Evolutionary conservation across 2,888 invertebrate species (phyloP).

Genomic region (Cosmopolites sordidus): DNA sequence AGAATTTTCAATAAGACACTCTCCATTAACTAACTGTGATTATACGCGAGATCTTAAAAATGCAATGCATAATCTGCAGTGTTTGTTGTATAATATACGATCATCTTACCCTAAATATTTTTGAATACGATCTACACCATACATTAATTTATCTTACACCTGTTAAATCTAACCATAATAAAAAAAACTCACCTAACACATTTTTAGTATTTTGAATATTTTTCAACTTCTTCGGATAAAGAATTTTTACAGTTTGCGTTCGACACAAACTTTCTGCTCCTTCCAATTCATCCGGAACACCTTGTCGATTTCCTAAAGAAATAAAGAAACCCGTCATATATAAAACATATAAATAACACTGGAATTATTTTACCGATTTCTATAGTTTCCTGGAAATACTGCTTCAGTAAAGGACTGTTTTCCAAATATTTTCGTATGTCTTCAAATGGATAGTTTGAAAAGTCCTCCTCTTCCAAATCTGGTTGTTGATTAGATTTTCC

Average conservation of each 20-base stretch:
- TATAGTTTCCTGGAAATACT: slow-evolving; percentile 10
- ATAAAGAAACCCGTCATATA: too few relatives aligned
- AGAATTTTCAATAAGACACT: too few relatives aligned
- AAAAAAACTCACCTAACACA: background rate
- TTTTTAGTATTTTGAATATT: slow-evolving; percentile 13
- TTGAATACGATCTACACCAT: too few relatives aligned
- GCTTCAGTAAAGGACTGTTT: slow-evolving; percentile 7
- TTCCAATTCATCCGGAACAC: background rate
- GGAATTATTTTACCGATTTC: slow-evolving; percentile 8
- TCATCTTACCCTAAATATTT: too few relatives aligned
- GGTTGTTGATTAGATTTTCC: too few relatives aligned
- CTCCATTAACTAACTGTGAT: too few relatives aligned
- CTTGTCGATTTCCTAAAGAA: slow-evolving; percentile 11
- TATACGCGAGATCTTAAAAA: too few relatives aligned
- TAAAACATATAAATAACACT: too few relatives aligned
- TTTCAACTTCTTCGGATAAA: slow-evolving; percentile 14
- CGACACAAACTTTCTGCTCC: slow-evolving; percentile 14
- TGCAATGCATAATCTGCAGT: too few relatives aligned
- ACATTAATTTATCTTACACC: too few relatives aligned
- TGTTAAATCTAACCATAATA: too few relatives aligned
- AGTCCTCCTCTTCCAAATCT: background rate
- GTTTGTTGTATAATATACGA: background rate
- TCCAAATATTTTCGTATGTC: slow-evolving; percentile 10
- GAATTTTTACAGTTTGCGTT: slow-evolving; percentile 1
- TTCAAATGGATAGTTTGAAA: slow-evolving; percentile 12